These are phyloP conservation scores for Globia sparganii DNA, from an alignment of 2,888 invertebrate genomes.

Conservation along the genomic window DNA sequence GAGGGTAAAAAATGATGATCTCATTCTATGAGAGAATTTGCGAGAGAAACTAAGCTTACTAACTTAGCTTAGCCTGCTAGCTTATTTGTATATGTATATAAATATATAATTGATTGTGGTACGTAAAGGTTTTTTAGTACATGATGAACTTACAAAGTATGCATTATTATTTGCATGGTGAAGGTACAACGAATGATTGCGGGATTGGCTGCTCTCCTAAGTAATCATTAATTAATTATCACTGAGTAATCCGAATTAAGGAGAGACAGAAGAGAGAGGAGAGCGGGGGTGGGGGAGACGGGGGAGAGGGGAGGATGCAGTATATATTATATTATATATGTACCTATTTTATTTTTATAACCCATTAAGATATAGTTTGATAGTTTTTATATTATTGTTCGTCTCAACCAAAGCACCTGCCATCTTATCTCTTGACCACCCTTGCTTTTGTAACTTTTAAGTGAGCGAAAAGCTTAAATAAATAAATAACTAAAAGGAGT, in stretches of 20 bases:
- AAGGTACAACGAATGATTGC: background rate
- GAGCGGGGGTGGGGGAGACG: too few relatives aligned
- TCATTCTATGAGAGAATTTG: background rate
- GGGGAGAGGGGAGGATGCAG: too few relatives aligned
- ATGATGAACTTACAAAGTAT: background rate
- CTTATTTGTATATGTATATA: too few relatives aligned
- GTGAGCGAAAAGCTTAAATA: background rate
- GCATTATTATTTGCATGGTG: background rate
- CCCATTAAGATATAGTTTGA: background rate
- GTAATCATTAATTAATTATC: too few relatives aligned
- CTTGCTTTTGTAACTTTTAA: background rate
- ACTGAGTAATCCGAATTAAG: background rate
- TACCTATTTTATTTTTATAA: background rate
- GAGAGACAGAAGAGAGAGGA: background rate
- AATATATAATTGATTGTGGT: too few relatives aligned
- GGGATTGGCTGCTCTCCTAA: background rate
- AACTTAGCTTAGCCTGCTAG: too few relatives aligned
- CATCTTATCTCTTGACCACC: background rate
- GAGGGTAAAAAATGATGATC: too few relatives aligned
- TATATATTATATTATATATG: background rate
- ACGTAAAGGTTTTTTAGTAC: background rate
- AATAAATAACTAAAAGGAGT: background rate
- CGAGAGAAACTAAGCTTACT: background rate
- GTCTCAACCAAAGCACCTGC: background rate
- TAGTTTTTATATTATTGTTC: background rate